phyloP scores from a whole-genome alignment of 2,797 vertebrate species.

The Pipistrellus pipistrellus region DNA sequence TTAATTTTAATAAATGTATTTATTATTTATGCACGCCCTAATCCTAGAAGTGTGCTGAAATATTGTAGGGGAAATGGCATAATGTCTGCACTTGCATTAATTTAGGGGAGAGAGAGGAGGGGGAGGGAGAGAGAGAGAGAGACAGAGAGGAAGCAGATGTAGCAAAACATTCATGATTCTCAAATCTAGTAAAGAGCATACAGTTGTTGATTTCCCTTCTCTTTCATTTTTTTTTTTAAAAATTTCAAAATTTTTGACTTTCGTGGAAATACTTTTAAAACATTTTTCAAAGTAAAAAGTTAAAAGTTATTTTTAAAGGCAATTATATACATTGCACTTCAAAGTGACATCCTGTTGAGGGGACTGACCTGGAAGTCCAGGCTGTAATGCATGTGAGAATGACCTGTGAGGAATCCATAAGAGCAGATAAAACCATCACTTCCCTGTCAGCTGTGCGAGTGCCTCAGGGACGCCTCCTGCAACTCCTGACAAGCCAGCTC shows the following conservation, averaged over 20 bases:
- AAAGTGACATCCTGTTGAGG: neutral
- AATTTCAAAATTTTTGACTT: neutral
- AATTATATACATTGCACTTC: neutral
- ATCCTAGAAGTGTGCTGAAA: neutral
- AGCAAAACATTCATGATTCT: neutral
- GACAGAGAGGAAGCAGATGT: neutral
- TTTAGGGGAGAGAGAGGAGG: neutral
- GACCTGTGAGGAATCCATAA: neutral
- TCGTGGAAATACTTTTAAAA: neutral
- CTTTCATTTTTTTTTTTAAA: too few species aligned
- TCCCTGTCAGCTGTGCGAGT: fast-evolving
- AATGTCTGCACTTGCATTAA: neutral
- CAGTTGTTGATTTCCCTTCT: neutral
- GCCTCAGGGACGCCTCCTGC: too few species aligned
- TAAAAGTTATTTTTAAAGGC: neutral
- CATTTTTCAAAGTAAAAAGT: neutral
- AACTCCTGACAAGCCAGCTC: neutral
- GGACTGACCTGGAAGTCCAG: fast-evolving
- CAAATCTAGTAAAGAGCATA: neutral
- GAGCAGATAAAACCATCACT: fast-evolving
- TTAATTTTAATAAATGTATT: slow-evolving; percentile 23
- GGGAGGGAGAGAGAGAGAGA: neutral
- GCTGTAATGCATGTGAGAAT: neutral
- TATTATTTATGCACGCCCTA: slow-evolving; percentile 1
- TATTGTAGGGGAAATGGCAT: neutral